phyloP scores from a whole-genome alignment of 2,888 invertebrate genomes.

The Nomada fabriciana region DNA sequence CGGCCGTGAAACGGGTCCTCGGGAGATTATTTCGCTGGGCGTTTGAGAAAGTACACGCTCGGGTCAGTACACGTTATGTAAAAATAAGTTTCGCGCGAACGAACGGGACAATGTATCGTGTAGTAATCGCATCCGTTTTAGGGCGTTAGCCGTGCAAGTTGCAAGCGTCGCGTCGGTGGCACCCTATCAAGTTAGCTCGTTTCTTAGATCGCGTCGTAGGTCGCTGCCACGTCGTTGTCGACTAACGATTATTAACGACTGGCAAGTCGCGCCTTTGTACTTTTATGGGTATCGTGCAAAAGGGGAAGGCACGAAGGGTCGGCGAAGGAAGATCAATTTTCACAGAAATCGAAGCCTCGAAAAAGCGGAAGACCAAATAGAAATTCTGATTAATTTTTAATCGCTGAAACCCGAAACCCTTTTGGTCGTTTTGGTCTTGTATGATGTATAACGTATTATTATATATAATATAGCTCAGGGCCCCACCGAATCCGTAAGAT shows the following conservation, averaged over 20 bases:
- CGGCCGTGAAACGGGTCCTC: background rate
- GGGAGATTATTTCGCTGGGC: slow-evolving; percentile 13
- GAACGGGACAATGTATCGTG: slow-evolving; percentile 40
- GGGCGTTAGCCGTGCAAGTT: slow-evolving; percentile 24
- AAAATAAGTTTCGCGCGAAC: slow-evolving; percentile 1
- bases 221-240: slow-evolving; percentile 46
- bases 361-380: background rate
- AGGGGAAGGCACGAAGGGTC: background rate
- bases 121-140: slow-evolving; percentile 51
- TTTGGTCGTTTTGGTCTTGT: background rate
- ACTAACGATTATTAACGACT: slow-evolving; percentile 73
- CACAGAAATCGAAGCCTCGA: background rate
- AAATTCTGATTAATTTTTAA: slow-evolving; percentile 13
- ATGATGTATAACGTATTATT: background rate
- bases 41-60: background rate
- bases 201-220: slow-evolving; percentile 40
- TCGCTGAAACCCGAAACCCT: background rate
- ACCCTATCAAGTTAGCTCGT: slow-evolving; percentile 34
- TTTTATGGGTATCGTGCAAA: slow-evolving; percentile 29
- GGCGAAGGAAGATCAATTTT: background rate
- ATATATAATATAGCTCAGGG: background rate
- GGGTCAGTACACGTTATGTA: background rate
- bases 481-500: slow-evolving; percentile 22
- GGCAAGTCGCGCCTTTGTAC: slow-evolving; percentile 28
- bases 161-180: slow-evolving; percentile 19